These are phyloP conservation scores for Noctilio leporinus DNA, from an alignment of 2,113 vertebrate genomes.

Conservation along the genomic window DNA sequence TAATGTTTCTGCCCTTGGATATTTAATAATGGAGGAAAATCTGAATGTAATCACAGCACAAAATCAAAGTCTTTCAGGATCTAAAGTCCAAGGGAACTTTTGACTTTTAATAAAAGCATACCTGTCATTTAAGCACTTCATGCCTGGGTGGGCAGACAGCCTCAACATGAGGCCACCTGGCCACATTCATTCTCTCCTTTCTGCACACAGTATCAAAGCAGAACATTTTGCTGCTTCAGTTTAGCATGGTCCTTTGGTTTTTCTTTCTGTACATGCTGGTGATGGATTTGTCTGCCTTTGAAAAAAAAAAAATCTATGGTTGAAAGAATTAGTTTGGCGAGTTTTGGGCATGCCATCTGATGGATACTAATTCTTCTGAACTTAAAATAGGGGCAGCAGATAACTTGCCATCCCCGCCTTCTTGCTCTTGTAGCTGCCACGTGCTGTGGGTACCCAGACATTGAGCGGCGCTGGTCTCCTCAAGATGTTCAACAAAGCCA, in stretches of 20 bases:
- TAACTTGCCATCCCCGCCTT: constrained; percentile 57
- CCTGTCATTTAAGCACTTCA: neutral
- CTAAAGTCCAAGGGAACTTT: neutral
- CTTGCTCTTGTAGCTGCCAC: constrained; percentile 85
- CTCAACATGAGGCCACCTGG: neutral
- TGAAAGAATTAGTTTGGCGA: constrained; percentile 28
- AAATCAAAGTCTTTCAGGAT: neutral
- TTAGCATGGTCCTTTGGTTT: neutral
- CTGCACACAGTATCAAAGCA: neutral
- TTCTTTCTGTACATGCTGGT: neutral
- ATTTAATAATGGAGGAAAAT: neutral
- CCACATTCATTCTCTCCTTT: neutral
- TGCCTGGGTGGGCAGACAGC: neutral
- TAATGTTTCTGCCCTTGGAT: neutral
- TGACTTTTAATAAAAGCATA: neutral
- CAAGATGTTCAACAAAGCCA: constrained; percentile 98
- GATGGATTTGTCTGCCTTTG: constrained; percentile 16
- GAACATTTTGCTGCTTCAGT: neutral
- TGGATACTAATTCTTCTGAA: constrained; percentile 56
- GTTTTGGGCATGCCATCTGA: constrained; percentile 25
- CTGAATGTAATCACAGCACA: neutral
- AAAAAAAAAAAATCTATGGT: neutral
- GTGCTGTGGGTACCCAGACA: constrained; percentile 93
- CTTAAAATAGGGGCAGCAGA: constrained; percentile 45
- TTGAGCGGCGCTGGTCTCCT: constrained; percentile 96